Conservation (phyloP, 35 echinoderm and acorn worm species). For the Lytechinus pictus region DNA sequence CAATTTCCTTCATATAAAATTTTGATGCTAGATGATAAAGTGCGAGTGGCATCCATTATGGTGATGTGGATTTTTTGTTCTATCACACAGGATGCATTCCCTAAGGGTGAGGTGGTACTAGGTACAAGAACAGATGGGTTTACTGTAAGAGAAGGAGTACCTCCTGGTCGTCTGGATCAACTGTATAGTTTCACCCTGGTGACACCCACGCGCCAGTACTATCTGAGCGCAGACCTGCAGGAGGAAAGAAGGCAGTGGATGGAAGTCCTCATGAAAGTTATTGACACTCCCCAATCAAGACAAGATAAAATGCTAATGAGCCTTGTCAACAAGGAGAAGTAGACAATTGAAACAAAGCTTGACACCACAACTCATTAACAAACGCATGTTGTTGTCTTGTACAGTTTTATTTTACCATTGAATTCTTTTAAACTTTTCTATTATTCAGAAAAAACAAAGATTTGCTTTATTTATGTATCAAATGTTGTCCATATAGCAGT, state of each 20-base stretch:
- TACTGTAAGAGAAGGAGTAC: slow-evolving; percentile 69
- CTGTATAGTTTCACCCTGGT: slow-evolving; percentile 81
- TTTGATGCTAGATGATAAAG: no score
- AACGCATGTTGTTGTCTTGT: no score
- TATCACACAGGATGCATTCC: slow-evolving; percentile 36
- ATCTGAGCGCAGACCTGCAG: slow-evolving; percentile 80
- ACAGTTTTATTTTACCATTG: no score
- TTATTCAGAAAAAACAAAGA: no score
- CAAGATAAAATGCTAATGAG: slow-evolving; percentile 53
- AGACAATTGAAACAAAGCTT: background rate
- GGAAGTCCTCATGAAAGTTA: slow-evolving; percentile 64
- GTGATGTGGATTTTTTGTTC: no score
- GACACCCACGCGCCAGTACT: slow-evolving; percentile 88
- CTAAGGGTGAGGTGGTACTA: slow-evolving; percentile 46
- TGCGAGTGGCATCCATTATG: no score
- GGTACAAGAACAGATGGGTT: slow-evolving; percentile 47
- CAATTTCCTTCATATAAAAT: no score
- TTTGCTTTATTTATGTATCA: no score
- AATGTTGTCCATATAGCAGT: no score
- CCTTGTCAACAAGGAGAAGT: slow-evolving; percentile 44
- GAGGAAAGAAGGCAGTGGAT: slow-evolving; percentile 87
- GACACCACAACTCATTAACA: no score
- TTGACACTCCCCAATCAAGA: slow-evolving; percentile 58
- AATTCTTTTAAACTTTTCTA: no score
- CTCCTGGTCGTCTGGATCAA: slow-evolving; percentile 80